Base-by-base conservation (phyloP, 2,888 invertebrate genomes). In the Drosophila pseudotakahashii region DNA sequence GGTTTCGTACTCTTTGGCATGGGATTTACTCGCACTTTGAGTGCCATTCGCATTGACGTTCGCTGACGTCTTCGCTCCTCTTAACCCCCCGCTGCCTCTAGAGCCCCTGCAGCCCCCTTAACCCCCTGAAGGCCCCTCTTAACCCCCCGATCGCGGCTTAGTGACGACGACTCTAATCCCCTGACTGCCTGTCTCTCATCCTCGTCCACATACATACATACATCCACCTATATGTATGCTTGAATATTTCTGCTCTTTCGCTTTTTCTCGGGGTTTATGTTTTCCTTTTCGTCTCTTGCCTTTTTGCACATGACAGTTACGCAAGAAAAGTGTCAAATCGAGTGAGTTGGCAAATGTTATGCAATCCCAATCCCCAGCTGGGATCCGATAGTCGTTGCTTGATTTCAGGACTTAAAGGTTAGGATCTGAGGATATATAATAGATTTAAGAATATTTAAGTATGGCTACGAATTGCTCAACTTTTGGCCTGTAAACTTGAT, bases 41-140 rank as follows among this genome's bases (percentile, higher is more conserved):
- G 57, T 64, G 69, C 59, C 70, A 66, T 71, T 23, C 59, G 52
- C 83, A 79, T 80, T 83, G 84, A 83, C 75, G 75, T 55, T 62
- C 75, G 83, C 80, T 79, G 86, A 79, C 80, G 69, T 82, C 54
- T 37, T 26, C 26, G 44, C 52, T 41, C 57, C 58, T n/a, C 16
- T 1, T 34, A n/a, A 13, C 68, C 23, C 44, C 36, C 11, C 34
- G 11, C 19, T 2, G 19, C 19, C 19, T n/a, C 19, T 2, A 2
- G 1, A 19, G 19, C 19, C 19, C 19, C 19, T 19, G 19, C 19
- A 19, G 19, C 19, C 57, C 58, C 11, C 16, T 1, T 34, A n/a
- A 13, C 68, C 23, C 44, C 36, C 11, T 37, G 11, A 13, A 6
- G 13, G 16, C 36, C 57, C 37, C 23, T 16, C 42, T 23, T 32